Evolutionary conservation across 2,888 invertebrate genomes (phyloP), one percentile per base, ranked within the genome.

Genomic region (Callinectes sapidus): DNA sequence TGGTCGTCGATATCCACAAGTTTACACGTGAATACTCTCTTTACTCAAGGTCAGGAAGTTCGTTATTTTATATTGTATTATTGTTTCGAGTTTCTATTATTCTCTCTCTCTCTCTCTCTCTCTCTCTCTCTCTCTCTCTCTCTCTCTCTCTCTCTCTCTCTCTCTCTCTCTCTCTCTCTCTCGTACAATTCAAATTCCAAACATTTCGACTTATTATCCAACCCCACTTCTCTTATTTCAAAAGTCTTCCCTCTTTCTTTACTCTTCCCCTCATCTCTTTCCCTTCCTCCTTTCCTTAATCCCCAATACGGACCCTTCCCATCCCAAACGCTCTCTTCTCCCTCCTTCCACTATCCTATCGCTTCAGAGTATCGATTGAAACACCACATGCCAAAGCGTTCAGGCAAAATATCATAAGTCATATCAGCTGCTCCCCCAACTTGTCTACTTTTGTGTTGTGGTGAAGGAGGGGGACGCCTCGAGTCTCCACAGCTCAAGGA

Each of bases 81-180:
- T 18, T 61, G 61, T 61, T 61, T 13, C 23, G 61, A 61, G 23
- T 23, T 23, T 23, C 28, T 18, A 61, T 61, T 23, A 23, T 71
- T 48, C 32, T 61, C 32, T 39, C 90, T 90, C 61, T 61, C 54
- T 90, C 90, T 54, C 39, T 42, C 61, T 48, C 54, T 55, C 54
- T 39, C 90, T 90, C 61, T 55, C 54, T 90, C 90, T 54, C 39
- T 42, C 86, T 86, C 86, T 90, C 90, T 39, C 86, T 54, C 88
- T 61, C 88, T 48, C 85, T 90, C 55, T 92, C 85, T 90, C 48
- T 81, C 86, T 90, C 92, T 89, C 39, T 66, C 89, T 89, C 55
- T 92, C 48, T 10, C 42, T 87, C n/a, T 42, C 87, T 87, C 71
- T 81, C 35, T 35, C 16, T 61, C 66, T 39, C n/a, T 35, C 61